Evolutionary conservation across 2,888 invertebrate genomes (phyloP).

Genomic region (Prionchulus punctatus): DNA sequence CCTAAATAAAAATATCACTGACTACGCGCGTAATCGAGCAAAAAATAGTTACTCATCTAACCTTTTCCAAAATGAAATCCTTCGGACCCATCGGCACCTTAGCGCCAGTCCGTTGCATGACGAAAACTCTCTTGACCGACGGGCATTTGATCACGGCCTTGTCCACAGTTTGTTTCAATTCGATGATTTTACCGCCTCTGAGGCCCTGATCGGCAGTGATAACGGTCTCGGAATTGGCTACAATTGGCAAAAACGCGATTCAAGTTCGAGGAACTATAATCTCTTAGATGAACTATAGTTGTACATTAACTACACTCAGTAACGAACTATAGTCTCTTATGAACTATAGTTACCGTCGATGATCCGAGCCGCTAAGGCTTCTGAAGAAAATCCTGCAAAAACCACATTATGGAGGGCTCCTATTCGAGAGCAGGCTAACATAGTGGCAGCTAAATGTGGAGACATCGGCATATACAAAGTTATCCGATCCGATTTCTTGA

Average conservation of each 20-base stretch:
- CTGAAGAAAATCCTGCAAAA: constrained; percentile 41
- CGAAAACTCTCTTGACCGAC: constrained; percentile 35
- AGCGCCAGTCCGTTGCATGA: constrained; percentile 33
- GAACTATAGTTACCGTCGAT: constrained; percentile 37
- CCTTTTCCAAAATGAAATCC: constrained; percentile 34
- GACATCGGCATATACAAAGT: constrained; percentile 39
- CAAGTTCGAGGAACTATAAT: not conserved
- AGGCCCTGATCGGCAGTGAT: constrained; percentile 38
- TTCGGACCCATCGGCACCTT: constrained; percentile 30
- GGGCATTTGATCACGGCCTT: constrained; percentile 34
- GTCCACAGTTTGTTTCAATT: constrained; percentile 38
- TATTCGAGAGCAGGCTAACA: constrained; percentile 40
- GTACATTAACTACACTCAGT: too few species aligned
- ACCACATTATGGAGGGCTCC: constrained; percentile 41
- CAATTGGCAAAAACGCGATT: too few species aligned
- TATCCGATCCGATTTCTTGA: constrained; percentile 38
- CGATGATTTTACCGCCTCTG: constrained; percentile 34
- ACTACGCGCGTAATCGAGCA: not conserved
- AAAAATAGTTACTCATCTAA: constrained; percentile 14
- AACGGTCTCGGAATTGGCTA: constrained; percentile 37
- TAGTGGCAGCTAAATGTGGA: constrained; percentile 37
- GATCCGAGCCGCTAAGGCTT: constrained; percentile 38
- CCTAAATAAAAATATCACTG: constrained; percentile 17
- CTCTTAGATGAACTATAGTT: not conserved
- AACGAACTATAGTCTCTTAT: too few species aligned